Base-by-base conservation (phyloP, 64 coral and sea anemone species). In the Stichodactyla mertensii region DNA sequence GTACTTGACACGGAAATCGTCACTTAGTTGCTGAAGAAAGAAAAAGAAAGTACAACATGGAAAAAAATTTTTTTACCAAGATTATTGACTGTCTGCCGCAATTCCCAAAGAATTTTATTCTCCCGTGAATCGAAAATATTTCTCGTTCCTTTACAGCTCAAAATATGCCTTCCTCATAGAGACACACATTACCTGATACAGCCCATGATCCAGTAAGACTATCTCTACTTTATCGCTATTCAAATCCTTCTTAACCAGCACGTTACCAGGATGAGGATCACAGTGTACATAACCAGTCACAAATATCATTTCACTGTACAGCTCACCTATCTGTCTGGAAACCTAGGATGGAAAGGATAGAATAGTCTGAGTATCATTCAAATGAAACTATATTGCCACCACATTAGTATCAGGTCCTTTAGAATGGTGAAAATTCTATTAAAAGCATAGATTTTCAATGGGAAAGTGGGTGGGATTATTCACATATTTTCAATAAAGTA, bases 281-380 rank as follows among this genome's bases (percentile, higher is more conserved):
- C 97, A 99, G 88, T 99, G 97, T 10, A 99, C 91, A 69, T 92
- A 99, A 8, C 97, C 97, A 74, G 94, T 93, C 16, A 99, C 97
- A 84, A 99, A 99, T 77, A 99, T 99, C 97, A 99, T 99, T 82
- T 99, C 97, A 83, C 97, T 99, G 86, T 99, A 99, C 0, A 99
- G 88, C 69, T 91, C 77, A 52, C 97, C 97, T 64, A 99, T 86
- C 60, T 92, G 95, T 74, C 86, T 80, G 19, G 97, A 94, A 55
- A 99, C 88, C 97, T 99, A 61, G 51, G 10, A 45, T 88, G 78
- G 27, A 14, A 10, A 82, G 51, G 19, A 77, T 19, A 77, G 71
- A 10, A 45, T 45, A 45, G 36, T 45, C 36, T 3, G 36, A 45
- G 36, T 45, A 45, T 45, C 36, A 45, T 45, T 45, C 36, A 45